phyloP scores from a whole-genome alignment of 2,797 vertebrate genomes.

The Lacerta viridis region DNA sequence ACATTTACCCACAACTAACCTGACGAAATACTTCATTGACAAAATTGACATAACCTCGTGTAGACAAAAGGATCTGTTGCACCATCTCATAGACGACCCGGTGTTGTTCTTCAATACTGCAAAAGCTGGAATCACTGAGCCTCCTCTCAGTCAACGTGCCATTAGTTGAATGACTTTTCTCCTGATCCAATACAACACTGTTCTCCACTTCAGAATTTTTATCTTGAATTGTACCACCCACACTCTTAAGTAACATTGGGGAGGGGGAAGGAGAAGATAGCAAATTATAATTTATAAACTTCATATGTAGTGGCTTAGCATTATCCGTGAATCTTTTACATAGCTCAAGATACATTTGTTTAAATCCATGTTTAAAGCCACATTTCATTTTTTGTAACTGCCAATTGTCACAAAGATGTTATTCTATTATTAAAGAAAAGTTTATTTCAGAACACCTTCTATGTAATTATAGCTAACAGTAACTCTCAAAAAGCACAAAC shows the following conservation, averaged over 20 bases:
- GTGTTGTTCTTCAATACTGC: conserved; percentile 96
- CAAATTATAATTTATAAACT: background rate
- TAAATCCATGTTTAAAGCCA: background rate
- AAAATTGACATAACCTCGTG: conserved; percentile 96
- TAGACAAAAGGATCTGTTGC: conserved; percentile 93
- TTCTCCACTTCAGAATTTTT: conserved; percentile 83
- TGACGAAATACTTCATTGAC: conserved; percentile 98
- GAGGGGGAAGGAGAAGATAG: background rate
- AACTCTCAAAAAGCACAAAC: background rate
- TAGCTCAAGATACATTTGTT: background rate
- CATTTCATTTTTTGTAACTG: conserved; percentile 28
- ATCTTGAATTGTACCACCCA: conserved; percentile 87
- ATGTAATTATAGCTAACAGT: background rate
- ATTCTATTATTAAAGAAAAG: background rate
- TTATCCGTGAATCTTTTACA: background rate
- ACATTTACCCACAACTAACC: conserved; percentile 76
- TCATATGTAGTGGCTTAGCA: background rate
- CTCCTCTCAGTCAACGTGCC: conserved; percentile 92
- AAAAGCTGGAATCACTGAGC: conserved; percentile 92
- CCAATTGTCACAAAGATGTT: background rate
- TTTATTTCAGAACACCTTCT: background rate
- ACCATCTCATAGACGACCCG: conserved; percentile 93
- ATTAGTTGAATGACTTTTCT: conserved; percentile 91
- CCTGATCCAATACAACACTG: conserved; percentile 81
- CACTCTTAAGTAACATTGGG: conserved; percentile 72